Conservation (phyloP, 2,113 vertebrate species). For the Labrus mixtus region DNA sequence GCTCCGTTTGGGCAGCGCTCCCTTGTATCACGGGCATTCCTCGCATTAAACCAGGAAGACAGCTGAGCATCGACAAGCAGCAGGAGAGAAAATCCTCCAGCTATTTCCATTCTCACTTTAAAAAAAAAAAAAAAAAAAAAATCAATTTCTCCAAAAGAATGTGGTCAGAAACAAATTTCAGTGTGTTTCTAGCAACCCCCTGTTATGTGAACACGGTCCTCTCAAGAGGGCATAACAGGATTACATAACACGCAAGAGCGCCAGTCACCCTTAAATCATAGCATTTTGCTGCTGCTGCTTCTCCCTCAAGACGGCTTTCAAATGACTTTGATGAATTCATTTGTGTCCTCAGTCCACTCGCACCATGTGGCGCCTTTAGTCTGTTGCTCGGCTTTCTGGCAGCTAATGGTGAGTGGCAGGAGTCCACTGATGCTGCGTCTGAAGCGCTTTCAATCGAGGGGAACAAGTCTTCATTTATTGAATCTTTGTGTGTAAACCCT, state of each 20-base stretch:
- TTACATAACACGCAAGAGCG: slow-evolving; percentile 61
- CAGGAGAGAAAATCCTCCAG: slow-evolving; percentile 26
- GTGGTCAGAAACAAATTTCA: slow-evolving; percentile 9
- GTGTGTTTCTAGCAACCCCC: slow-evolving; percentile 21
- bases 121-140: no score
- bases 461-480: neutral
- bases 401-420: slow-evolving; percentile 48
- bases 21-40: slow-evolving; percentile 17
- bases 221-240: slow-evolving; percentile 50
- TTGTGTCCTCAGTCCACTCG: slow-evolving; percentile 55
- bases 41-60: slow-evolving; percentile 38
- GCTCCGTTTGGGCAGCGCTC: slow-evolving; percentile 10
- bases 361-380: slow-evolving; percentile 66
- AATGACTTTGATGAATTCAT: slow-evolving; percentile 72
- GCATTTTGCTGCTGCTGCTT: slow-evolving; percentile 37
- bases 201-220: slow-evolving; percentile 59
- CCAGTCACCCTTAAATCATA: slow-evolving; percentile 45
- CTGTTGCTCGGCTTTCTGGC: slow-evolving; percentile 59
- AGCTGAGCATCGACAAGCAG: slow-evolving; percentile 2
- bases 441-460: slow-evolving; percentile 10
- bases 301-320: slow-evolving; percentile 61
- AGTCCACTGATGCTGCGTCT: slow-evolving; percentile 42
- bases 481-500: slow-evolving; percentile 2
- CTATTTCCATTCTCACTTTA: slow-evolving; percentile 17
- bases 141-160: slow-evolving; percentile 25